Conservation (phyloP, 2,113 vertebrate species). For the Glaucidium brasilianum region DNA sequence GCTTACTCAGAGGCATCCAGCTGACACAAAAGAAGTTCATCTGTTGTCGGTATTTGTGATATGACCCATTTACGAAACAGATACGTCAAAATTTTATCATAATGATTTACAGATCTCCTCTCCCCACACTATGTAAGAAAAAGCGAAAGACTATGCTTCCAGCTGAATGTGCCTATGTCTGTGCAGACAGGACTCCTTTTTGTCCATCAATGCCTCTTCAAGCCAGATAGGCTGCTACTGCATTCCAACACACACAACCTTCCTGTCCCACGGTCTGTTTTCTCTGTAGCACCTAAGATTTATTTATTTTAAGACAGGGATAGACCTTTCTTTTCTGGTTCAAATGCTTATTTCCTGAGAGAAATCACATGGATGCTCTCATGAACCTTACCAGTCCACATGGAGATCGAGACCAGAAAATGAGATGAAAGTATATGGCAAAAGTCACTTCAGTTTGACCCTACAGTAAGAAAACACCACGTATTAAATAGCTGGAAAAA, state of each 20-base stretch:
- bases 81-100: rapidly evolving
- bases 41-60: background rate
- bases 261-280: background rate
- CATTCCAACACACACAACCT: background rate
- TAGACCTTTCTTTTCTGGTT: slow-evolving; percentile 34
- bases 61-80: background rate
- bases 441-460: slow-evolving; percentile 33
- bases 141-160: background rate
- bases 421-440: background rate
- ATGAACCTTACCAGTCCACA: background rate
- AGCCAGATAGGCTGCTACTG: background rate
- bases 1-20: background rate
- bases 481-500: background rate
- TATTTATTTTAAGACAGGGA: slow-evolving; percentile 17
- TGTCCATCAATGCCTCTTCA: background rate
- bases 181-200: background rate
- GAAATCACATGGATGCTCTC: background rate
- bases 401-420: background rate
- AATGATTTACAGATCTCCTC: background rate
- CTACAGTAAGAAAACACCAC: background rate
- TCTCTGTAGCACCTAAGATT: background rate
- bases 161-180: background rate
- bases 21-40: background rate
- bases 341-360: slow-evolving; percentile 20
- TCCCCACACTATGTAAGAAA: background rate